phyloP scores from a whole-genome alignment of 2,113 vertebrate species.

The Pelvicachromis taeniatus region DNA sequence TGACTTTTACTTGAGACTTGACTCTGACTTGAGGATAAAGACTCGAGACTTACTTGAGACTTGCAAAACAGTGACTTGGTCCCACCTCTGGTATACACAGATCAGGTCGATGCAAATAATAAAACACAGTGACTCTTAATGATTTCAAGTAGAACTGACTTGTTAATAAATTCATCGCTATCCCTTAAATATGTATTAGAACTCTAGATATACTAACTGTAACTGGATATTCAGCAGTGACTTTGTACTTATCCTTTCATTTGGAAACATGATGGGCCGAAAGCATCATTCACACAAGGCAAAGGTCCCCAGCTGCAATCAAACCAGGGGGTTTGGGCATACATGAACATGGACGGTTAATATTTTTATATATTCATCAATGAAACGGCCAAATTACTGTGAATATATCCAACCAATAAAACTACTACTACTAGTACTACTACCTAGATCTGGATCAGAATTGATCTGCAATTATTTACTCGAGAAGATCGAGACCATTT shows the following conservation, averaged over 20 bases:
- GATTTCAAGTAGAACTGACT: neutral
- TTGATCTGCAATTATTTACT: neutral
- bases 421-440: neutral
- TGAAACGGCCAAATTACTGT: neutral
- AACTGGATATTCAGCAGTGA: neutral
- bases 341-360: neutral
- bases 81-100: too few relatives aligned
- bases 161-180: neutral
- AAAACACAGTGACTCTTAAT: neutral
- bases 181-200: neutral
- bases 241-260: neutral
- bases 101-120: neutral
- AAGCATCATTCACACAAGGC: fast-evolving
- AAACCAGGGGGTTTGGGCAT: fast-evolving
- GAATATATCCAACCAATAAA: neutral
- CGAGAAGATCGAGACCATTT: neutral
- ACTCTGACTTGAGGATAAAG: too few relatives aligned
- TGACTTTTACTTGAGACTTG: too few relatives aligned
- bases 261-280: neutral
- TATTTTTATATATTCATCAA: neutral
- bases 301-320: fast-evolving
- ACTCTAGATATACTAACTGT: fast-evolving
- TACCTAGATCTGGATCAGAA: neutral
- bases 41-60: too few relatives aligned
- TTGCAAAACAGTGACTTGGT: too few relatives aligned